A percentile compares a stretch with the other conserved stretches of the same genome.
Evolutionary conservation across 2,797 vertebrate genomes (phyloP).

Genomic region (Sternarchorhynchus goeldii): DNA sequence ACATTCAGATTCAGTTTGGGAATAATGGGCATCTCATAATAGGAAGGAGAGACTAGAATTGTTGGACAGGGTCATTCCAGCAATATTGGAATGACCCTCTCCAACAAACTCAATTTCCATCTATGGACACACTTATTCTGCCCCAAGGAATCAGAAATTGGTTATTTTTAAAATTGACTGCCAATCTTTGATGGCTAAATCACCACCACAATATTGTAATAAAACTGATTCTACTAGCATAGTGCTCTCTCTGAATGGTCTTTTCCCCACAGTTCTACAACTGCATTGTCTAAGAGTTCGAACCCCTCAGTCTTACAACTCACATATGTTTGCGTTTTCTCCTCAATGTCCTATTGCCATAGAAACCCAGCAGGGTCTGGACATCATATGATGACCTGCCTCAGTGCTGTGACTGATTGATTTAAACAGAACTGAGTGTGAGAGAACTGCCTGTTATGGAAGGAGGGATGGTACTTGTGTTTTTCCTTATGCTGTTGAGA

Average conservation of each 20-base stretch:
- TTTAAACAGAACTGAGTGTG: neutral
- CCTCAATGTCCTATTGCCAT: slow-evolving; percentile 4
- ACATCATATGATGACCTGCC: slow-evolving; percentile 1
- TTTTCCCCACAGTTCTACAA: neutral
- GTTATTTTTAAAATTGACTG: neutral
- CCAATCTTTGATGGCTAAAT: neutral
- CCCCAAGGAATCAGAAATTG: neutral
- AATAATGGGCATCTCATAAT: neutral
- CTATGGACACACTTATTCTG: neutral
- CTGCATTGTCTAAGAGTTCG: neutral
- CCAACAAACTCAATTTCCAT: neutral
- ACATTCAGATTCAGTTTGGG: neutral
- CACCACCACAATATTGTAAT: neutral
- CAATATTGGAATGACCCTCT: neutral
- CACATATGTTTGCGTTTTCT: neutral
- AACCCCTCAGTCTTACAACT: neutral
- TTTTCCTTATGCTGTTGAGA: no score
- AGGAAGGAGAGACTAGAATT: no score
- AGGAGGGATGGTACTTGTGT: no score
- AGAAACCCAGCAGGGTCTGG: slow-evolving; percentile 16
- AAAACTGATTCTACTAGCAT: neutral
- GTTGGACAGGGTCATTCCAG: neutral
- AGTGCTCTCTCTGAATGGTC: neutral
- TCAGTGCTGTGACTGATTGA: neutral
- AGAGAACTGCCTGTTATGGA: neutral